Evolutionary conservation across 2,113 vertebrate species (phyloP), one percentile per base, ranked within the genome.

Genomic region (Indri indri): DNA sequence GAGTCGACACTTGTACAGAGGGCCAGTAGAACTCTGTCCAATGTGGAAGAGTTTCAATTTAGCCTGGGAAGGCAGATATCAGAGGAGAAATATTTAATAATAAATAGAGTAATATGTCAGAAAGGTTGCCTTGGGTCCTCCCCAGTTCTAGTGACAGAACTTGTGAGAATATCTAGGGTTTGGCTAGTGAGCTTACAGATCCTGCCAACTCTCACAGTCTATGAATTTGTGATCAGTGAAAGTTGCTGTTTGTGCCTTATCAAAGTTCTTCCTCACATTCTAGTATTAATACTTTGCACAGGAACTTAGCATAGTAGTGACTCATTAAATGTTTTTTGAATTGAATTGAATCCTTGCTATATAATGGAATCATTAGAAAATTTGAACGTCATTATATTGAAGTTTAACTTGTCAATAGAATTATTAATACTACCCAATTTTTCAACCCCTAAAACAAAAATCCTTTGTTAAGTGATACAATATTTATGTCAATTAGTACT

Each of bases 401-500:
- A 80, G 37, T 97, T 97, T 81, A 96, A 95, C 63, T 90, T 90
- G 70, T 80, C 73, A 86, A 81, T 77, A 80, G 81, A 96, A 91
- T 93, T 87, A 57, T 57, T 57, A 57, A 57, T 57, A 84, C 81
- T 94, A 85, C 11, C 42, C 81, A 95, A 92, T 95, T 96, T 96
- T 96, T 97, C 88, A 85, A 88, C 23, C 16, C 70, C 76, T 70
- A 42, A 85, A 96, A 84, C 93, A 96, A 96, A 98, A 96, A 66
- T 95, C 66, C 23, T 95, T 95, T 85, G 52, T 96, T 88, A 95
- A 94, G 40, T 92, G 79, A 82, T 96, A 96, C 94, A 98, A 96
- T 97, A 97, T 97, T 97, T 97, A 95, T 96, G 91, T 92, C 95
- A 97, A 96, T 96, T 95, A 96, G 93, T 85, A 65, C 59, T 94